Conservation (phyloP, 1,140 invertebrate species). For the Zophobas morio region DNA sequence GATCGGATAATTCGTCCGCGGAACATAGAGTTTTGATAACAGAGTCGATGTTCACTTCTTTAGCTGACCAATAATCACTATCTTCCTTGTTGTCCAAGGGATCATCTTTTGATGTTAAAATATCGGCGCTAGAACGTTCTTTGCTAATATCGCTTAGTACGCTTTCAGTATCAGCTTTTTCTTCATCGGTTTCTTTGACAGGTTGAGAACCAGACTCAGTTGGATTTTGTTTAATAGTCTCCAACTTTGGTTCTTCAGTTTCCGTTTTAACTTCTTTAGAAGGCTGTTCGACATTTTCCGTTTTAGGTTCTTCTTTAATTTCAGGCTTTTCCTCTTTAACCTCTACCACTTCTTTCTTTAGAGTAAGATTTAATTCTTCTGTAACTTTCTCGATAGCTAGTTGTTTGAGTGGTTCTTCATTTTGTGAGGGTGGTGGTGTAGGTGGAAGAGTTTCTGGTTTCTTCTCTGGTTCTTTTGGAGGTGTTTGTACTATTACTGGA, state of each 20-base stretch:
- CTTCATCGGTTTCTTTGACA: conserved; percentile 62
- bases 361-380: conserved; percentile 62
- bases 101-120: conserved; percentile 67
- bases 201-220: conserved; percentile 37
- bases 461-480: conserved; percentile 44
- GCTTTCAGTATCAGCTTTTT: conserved; percentile 61
- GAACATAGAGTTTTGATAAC: conserved; percentile 81
- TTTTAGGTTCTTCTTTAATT: conserved; percentile 46
- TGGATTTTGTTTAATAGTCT: conserved; percentile 11
- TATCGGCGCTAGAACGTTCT: conserved; percentile 60
- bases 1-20: conserved; percentile 68
- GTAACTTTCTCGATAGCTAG: conserved; percentile 60
- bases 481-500: conserved; percentile 69
- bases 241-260: conserved; percentile 49
- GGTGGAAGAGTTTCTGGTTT: conserved; percentile 44
- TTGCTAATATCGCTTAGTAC: conserved; percentile 60
- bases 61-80: conserved; percentile 82
- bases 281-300: conserved; percentile 1
- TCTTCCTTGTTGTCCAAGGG: conserved; percentile 76
- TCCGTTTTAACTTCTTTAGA: conserved; percentile 36
- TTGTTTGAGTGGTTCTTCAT: conserved; percentile 52
- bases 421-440: neutral
- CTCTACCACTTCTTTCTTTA: conserved; percentile 49
- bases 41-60: conserved; percentile 84
- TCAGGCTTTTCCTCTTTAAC: conserved; percentile 38